phyloP scores from a whole-genome alignment of 2,888 invertebrate genomes.

The Deroplatys truncata region DNA sequence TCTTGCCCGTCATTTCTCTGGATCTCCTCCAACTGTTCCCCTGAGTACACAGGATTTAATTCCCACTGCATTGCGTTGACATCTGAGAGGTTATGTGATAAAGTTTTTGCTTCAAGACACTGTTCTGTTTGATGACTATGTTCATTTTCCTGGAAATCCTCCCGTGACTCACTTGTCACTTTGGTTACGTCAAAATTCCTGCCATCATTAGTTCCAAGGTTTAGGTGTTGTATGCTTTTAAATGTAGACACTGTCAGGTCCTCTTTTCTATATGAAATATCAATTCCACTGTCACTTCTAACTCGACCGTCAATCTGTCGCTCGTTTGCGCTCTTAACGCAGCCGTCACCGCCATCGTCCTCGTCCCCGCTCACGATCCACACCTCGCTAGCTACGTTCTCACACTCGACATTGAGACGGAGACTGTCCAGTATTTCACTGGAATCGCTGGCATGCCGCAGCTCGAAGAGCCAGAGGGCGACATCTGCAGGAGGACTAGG shows the following conservation, averaged over 20 bases:
- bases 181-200: not conserved
- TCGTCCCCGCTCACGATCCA: not conserved
- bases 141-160: not conserved
- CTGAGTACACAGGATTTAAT: not conserved
- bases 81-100: not conserved
- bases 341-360: too few relatives aligned
- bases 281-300: too few relatives aligned
- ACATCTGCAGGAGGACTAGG: slow-evolving; percentile 21
- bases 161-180: not conserved
- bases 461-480: slow-evolving; percentile 28
- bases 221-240: not conserved
- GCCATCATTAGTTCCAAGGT: not conserved
- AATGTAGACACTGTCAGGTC: too few relatives aligned
- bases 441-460: slow-evolving; percentile 20
- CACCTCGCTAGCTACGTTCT: not conserved
- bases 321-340: too few relatives aligned
- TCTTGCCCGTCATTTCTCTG: not conserved
- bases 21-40: not conserved
- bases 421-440: not conserved
- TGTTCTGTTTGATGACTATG: not conserved
- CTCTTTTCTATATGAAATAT: not conserved
- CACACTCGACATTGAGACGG: not conserved
- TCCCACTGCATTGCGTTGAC: not conserved
- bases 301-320: too few relatives aligned
- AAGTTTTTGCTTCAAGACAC: not conserved